Evolutionary conservation across 37 sponge, comb jelly and placozoan species (phyloP).

Genomic region (Tethya wilhelma): DNA sequence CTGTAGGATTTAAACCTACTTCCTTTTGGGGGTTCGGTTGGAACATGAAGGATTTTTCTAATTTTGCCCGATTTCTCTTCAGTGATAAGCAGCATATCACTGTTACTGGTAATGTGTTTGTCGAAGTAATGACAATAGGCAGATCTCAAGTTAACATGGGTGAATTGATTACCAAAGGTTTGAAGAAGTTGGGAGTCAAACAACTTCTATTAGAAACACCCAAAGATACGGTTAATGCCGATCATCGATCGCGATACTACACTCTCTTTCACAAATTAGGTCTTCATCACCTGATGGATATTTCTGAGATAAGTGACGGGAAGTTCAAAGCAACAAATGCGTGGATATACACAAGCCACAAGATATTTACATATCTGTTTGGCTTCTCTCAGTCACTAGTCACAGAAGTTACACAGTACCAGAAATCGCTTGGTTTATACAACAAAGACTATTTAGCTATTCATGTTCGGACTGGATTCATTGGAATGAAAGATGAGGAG

Average conservation of each 20-base stretch:
- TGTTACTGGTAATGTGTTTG: neutral
- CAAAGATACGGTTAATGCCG: neutral
- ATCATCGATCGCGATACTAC: neutral
- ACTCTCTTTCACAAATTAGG: constrained; percentile 10
- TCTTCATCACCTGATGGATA: constrained; percentile 14
- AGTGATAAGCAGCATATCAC: constrained; percentile 6
- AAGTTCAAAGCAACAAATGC: neutral
- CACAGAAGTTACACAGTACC: neutral
- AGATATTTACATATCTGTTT: constrained; percentile 20
- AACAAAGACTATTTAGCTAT: constrained; percentile 33
- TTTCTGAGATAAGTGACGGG: constrained; percentile 13
- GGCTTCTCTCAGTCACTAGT: neutral
- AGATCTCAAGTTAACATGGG: neutral
- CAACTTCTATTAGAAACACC: neutral
- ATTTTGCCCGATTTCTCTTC: constrained; percentile 13
- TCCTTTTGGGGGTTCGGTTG: constrained; percentile 24
- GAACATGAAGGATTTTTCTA: constrained; percentile 11
- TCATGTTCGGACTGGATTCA: constrained; percentile 55
- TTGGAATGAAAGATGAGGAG: constrained; percentile 26
- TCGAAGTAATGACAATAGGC: neutral
- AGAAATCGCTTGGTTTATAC: neutral
- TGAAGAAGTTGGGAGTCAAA: constrained; percentile 1
- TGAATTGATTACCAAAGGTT: neutral
- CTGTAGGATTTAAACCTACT: neutral
- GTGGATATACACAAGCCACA: constrained; percentile 1